Base-by-base conservation (phyloP, 35 echinoderm and acorn worm species). In the Diadema setosum region DNA sequence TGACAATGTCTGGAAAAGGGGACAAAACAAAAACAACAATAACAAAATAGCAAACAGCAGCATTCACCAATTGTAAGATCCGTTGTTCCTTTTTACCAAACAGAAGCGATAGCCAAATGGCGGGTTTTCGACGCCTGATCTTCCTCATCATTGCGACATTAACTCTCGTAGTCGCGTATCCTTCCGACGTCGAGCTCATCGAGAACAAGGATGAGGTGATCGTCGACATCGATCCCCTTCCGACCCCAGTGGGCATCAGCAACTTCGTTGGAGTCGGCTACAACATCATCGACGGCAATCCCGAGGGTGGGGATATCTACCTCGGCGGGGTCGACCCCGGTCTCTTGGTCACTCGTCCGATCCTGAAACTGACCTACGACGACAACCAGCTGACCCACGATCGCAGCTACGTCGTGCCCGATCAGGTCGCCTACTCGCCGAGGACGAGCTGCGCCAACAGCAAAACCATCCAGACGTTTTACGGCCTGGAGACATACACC, bases 311-410 rank as follows among this genome's bases (percentile, higher is more conserved):
- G 18, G 88, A 95, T 87, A 39, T 86, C 5, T 65, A 64, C 18
- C 88, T 67, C 15, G 93, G 93, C 3, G 85, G 85, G 3, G 76
- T 83, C 0, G 93, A 95, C 63, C 93, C 93, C 24, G 93, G 93
- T 31, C 33, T 91, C 14, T 23, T 91, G 42, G 67, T 65, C 0
- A 95, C 93, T 0, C 65, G 93, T 45, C 55, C 73, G 9, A 84
- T 95, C 5, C 85, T 95, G 64, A 31, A 83, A 24, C 60, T 95
- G 20, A 91, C 93, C 5, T 95, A 88, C 69, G 55, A 91, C 37
- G 78, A 91, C 17, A 70, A 84, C 9, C 75, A 90, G 23, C 40
- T 76, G 7, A 76, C 70, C 8, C 43, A 32, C 0, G 70, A 76
- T 76, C 70, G 1, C 33, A 6, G 43, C 8, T 76, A 76, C 32